Evolutionary conservation across 2,888 invertebrate genomes (phyloP).

Genomic region (Exephanes ischioxanthus): DNA sequence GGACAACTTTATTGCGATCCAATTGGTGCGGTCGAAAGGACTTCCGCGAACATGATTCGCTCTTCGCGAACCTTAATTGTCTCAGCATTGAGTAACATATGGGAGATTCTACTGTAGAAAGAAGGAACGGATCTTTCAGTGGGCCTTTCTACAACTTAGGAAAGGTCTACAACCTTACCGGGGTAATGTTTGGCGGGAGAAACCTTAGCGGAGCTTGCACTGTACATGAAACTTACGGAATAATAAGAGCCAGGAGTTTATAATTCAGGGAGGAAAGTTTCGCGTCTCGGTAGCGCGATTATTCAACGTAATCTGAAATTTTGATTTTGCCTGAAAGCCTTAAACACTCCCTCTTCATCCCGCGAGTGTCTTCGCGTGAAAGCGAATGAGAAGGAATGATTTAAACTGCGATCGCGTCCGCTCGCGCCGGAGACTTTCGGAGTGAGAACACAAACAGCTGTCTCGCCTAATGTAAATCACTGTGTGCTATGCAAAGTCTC

Average conservation of each 20-base stretch:
- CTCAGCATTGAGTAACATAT: too few relatives aligned
- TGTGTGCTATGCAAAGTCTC: constrained; percentile 73
- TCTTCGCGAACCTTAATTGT: too few relatives aligned
- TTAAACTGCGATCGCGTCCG: constrained; percentile 46
- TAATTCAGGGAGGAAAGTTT: neutral
- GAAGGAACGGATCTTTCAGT: too few relatives aligned
- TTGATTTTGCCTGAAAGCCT: constrained; percentile 51
- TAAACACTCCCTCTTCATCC: neutral
- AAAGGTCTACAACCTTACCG: too few relatives aligned
- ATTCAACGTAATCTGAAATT: constrained; percentile 58
- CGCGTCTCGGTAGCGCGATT: constrained; percentile 19
- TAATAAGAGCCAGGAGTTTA: constrained; percentile 3
- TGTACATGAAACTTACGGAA: neutral
- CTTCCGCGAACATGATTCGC: too few relatives aligned
- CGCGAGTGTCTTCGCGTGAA: neutral
- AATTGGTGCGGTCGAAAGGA: too few relatives aligned
- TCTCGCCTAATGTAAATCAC: constrained; percentile 76
- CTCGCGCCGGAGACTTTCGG: constrained; percentile 50
- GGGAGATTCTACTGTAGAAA: too few relatives aligned
- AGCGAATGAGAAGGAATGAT: constrained; percentile 48
- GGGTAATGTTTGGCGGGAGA: too few relatives aligned
- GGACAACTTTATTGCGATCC: too few relatives aligned
- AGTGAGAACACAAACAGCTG: constrained; percentile 75
- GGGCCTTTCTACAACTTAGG: too few relatives aligned
- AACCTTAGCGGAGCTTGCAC: too few relatives aligned